Evolutionary conservation across 2,113 vertebrate species (phyloP).

Genomic region (Pogona vitticeps): DNA sequence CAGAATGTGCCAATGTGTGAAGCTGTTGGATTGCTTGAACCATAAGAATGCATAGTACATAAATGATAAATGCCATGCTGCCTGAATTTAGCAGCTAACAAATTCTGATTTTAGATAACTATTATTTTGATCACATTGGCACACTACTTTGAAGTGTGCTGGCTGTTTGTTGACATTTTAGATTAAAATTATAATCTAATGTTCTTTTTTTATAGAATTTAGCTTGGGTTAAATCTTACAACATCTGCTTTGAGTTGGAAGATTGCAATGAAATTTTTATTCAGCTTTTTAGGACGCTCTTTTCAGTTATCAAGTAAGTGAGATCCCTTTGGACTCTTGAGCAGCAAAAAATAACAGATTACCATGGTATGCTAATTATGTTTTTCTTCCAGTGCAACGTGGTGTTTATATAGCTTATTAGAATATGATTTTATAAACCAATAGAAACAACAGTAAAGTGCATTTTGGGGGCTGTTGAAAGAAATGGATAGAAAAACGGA

Average conservation of each 20-base stretch:
- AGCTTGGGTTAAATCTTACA: constrained; percentile 99
- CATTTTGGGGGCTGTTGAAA: not conserved
- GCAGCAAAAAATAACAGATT: not conserved
- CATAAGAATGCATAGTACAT: not conserved
- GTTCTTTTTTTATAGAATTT: constrained; percentile 86
- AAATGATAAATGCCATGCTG: fast-evolving
- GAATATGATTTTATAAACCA: not conserved
- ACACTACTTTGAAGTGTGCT: constrained; percentile 3
- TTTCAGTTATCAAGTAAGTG: constrained; percentile 99
- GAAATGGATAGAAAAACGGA: not conserved
- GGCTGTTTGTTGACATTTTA: not conserved
- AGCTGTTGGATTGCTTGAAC: not conserved
- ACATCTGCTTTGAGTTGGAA: constrained; percentile 99
- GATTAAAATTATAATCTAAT: constrained; percentile 48
- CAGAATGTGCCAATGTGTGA: not conserved
- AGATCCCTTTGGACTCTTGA: not conserved
- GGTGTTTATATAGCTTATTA: not conserved
- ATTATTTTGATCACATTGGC: not conserved
- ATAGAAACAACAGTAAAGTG: not conserved
- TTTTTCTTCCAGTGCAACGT: not conserved
- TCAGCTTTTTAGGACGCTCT: constrained; percentile 98
- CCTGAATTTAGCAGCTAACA: not conserved
- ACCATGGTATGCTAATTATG: not conserved
- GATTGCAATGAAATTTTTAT: constrained; percentile 99
- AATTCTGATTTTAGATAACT: constrained; percentile 1